phyloP scores from a whole-genome alignment of 23 tunicate species.

The Halocynthia aurantium region DNA sequence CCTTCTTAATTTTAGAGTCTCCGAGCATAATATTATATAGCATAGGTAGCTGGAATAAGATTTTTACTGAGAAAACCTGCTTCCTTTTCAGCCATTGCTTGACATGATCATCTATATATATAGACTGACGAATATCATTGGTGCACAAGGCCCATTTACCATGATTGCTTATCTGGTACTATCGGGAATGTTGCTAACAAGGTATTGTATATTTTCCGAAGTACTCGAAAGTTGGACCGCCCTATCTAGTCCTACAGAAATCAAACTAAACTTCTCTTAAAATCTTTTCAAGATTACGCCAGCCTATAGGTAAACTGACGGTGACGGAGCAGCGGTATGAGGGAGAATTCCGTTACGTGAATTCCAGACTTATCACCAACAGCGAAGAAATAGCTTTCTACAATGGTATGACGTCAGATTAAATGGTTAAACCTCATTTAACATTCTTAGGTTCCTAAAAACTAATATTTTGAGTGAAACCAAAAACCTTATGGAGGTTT shows the following conservation, averaged over 20 bases:
- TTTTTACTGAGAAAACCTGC: no score
- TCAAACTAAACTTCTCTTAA: no score
- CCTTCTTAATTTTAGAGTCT: no score
- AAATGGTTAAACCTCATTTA: neutral
- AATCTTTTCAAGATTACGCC: slow-evolving; percentile 30
- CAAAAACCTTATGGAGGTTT: neutral
- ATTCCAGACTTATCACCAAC: slow-evolving; percentile 83
- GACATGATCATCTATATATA: slow-evolving; percentile 86
- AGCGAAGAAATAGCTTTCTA: slow-evolving; percentile 95
- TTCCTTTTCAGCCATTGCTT: slow-evolving; percentile 40
- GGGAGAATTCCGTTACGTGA: slow-evolving; percentile 90
- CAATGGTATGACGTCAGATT: slow-evolving; percentile 38
- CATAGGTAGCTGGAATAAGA: no score
- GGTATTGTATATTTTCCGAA: slow-evolving; percentile 8
- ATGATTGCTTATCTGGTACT: slow-evolving; percentile 82
- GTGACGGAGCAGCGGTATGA: slow-evolving; percentile 77
- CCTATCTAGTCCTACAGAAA: no score
- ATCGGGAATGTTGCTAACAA: slow-evolving; percentile 68
- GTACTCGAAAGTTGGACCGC: neutral
- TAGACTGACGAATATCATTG: slow-evolving; percentile 70
- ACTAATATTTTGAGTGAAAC: no score
- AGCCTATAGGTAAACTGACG: slow-evolving; percentile 80
- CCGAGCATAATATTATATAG: no score
- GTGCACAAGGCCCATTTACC: slow-evolving; percentile 82
- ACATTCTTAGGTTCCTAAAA: neutral